Conservation (phyloP, 2,797 vertebrate genomes). For the Onychomys arenicola region DNA sequence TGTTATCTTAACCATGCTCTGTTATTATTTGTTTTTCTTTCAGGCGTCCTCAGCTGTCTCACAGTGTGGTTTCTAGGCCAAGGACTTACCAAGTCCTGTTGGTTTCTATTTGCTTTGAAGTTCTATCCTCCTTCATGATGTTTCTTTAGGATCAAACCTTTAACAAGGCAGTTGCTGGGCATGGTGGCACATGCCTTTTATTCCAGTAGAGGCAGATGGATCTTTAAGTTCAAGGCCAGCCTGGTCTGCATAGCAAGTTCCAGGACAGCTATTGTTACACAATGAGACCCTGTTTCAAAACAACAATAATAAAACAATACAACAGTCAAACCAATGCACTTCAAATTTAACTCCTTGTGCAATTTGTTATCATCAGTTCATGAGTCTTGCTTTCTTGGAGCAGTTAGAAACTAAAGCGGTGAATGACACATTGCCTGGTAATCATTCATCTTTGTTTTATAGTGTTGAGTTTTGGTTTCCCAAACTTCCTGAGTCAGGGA, state of each 20-base stretch:
- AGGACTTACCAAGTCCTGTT: not conserved
- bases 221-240: not conserved
- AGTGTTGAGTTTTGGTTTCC: not conserved
- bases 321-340: not conserved
- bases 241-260: not conserved
- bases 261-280: not conserved
- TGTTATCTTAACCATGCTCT: not conserved
- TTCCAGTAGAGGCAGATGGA: not conserved
- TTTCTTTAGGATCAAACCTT: not conserved
- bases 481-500: not conserved
- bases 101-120: not conserved
- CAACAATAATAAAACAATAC: not conserved
- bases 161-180: not conserved
- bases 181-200: not conserved
- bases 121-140: not conserved
- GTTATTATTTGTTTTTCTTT: not conserved
- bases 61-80: not conserved
- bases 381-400: not conserved
- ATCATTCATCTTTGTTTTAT: not conserved
- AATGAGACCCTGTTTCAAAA: not conserved
- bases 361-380: not conserved
- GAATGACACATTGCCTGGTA: not conserved
- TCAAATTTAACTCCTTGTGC: not conserved
- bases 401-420: not conserved
- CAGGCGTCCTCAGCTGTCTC: not conserved